Evolutionary conservation across 2,113 vertebrate species (phyloP), one percentile per base, ranked within the genome.

Genomic region (Anhinga rufa): DNA sequence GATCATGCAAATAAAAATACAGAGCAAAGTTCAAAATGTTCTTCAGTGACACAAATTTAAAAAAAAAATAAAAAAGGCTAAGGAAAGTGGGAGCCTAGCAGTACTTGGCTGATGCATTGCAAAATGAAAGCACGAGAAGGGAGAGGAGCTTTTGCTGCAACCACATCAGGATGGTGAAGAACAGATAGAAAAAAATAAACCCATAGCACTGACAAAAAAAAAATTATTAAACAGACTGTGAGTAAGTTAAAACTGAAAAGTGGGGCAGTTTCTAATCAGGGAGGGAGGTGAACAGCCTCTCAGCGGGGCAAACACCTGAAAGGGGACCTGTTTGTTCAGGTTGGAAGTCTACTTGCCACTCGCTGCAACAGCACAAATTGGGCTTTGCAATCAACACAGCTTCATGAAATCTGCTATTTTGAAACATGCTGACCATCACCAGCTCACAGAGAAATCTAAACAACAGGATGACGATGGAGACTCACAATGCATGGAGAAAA

Each of bases 1-100:
- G 75, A 60, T 95, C 82, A 93, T 17, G 14, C 19, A 93, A 91
- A 92, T 58, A 76, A 87, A 97, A 95, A 94, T 16, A 76, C 91
- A 82, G 70, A 79, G 36, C 60, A 81, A 84, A 87, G 74, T 85
- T 46, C 52, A 94, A 87, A 87, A 90, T 29, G 40, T 82, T 91
- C 82, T 61, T 88, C 62, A 65, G 28, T 31, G 1, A 95, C 8
- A 78, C 20, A 76, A 38, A 18, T n/a, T 28, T 46, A 18, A 29
- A 40, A 75, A 76, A 66, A 60, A 29, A 40, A 75, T 70, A 66
- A 60, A 58, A 55, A 18, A 51, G 20, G 9, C 29, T 64, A 72
- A 42, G 52, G 28, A 74, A 85, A 90, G 82, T 36, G 32, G 49
- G 42, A 91, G 71, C 62, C 25, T 29, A 88, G 38, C 31, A 92